Percentiles rank a stretch among this genome's conserved stretches.
Conservation (phyloP, 1,140 invertebrate genomes). For the Meloidogyne hapla region DNA sequence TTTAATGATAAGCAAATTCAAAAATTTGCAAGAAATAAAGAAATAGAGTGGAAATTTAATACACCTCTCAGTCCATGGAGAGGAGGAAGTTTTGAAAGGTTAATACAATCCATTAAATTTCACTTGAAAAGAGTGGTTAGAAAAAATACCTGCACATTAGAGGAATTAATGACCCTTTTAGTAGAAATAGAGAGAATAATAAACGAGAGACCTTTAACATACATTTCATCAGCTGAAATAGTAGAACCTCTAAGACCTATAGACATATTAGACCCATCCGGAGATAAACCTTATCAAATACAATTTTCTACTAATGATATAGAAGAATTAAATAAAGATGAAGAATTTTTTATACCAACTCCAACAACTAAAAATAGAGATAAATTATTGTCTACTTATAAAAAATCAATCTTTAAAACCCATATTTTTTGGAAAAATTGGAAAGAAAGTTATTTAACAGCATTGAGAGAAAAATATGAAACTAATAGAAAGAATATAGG, state of each 20-base stretch:
- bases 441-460: not conserved
- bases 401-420: not conserved
- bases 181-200: not conserved
- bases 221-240: not conserved
- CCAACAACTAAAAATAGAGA: not conserved
- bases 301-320: not conserved
- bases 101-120: not conserved
- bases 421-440: not conserved
- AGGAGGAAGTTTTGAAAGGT: not conserved
- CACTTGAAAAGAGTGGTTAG: not conserved
- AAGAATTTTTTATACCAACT: not conserved
- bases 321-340: not conserved
- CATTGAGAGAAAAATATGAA: not conserved
- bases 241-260: conserved; percentile 9
- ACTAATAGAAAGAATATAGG: not conserved
- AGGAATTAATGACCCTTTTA: not conserved
- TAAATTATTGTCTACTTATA: not conserved
- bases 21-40: not conserved
- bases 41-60: conserved; percentile 10
- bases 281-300: not conserved
- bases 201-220: not conserved
- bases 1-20: not conserved
- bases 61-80: not conserved
- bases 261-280: not conserved
- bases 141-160: not conserved